Evolutionary conservation across 2,888 invertebrate species (phyloP), one percentile per base, ranked within the genome.

Genomic region (Tortricodes alternella): DNA sequence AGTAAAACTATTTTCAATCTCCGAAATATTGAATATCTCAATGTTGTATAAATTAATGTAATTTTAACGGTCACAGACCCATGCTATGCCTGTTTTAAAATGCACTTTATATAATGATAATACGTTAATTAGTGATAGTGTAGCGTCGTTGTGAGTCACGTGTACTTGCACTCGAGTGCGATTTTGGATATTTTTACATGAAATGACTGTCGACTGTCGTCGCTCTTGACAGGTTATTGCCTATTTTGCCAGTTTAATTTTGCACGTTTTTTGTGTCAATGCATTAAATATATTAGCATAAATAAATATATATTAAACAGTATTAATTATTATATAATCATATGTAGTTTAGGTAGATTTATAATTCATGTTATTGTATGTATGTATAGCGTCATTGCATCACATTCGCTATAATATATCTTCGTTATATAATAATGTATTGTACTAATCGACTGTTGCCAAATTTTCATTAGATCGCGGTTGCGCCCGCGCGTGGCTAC

Each of bases 391-490:
- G 18, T 27, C 16, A 46, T 37, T 24, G 8, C 37, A 32, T 62
- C 52, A 23, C 29, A 23, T 48, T 38, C 53, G 49, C 18, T 53
- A 49, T 38, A 43, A 32, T 53, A 53, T 44, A 43, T 57, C 15
- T 59, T 24, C 35, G 21, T 53, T 51, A 60, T 50, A 15, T 27
- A 58, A 48, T 49, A 39, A 52, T 59, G 53, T 53, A 55, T 59
- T 56, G 46, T 48, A 41, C 9, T 53, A 62, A 61, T 64, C 62
- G 53, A 64, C 46, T 65, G 81, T 76, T 78, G 84, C 84, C 84
- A 84, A 84, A 84, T 84, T 81, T 80, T 80, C 18, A 60, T 65
- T 81, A 83, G 82, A 71, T 49, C 61, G 53, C 62, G 27, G 34
- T 9, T 11, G n/a, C 19, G 46, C 51, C 44, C 53, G 44, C 53